phyloP scores from a whole-genome alignment of 2,888 invertebrate species.

The Anthrax anthrax region DNA sequence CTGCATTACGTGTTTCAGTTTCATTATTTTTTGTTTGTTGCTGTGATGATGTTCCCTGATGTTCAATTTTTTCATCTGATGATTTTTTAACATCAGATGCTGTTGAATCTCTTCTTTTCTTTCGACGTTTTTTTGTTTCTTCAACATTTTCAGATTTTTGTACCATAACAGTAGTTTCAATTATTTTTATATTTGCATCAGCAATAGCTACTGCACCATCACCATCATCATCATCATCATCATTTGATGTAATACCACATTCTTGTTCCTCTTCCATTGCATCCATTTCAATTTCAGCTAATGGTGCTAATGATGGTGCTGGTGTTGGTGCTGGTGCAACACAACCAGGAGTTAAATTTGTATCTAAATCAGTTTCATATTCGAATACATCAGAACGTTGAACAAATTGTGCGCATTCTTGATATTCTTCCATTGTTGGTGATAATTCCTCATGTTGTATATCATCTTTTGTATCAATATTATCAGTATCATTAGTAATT shows the following conservation, averaged over 20 bases:
- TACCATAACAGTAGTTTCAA: too few relatives aligned
- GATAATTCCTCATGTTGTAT: constrained; percentile 24
- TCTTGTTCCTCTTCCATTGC: constrained; percentile 52
- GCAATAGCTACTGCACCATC: background rate
- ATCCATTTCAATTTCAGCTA: constrained; percentile 55
- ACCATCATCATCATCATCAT: constrained; percentile 27
- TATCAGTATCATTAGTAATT: too few relatives aligned
- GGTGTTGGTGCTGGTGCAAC: constrained; percentile 32
- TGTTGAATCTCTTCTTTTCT: constrained; percentile 27
- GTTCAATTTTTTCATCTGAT: constrained; percentile 16
- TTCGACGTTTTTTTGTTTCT: constrained; percentile 19
- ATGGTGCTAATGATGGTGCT: constrained; percentile 42
- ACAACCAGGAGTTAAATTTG: constrained; percentile 20
- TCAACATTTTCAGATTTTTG: constrained; percentile 14
- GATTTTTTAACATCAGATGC: constrained; percentile 15
- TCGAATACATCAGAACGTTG: constrained; percentile 22
- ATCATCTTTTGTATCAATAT: too few relatives aligned
- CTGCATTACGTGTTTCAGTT: constrained; percentile 58
- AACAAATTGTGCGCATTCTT: constrained; percentile 27
- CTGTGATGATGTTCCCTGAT: constrained; percentile 9
- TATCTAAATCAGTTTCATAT: constrained; percentile 23
- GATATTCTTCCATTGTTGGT: constrained; percentile 32
- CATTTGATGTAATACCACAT: too few relatives aligned
- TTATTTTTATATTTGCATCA: too few relatives aligned
- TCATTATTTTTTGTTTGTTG: constrained; percentile 13